phyloP scores from a whole-genome alignment of 1,140 invertebrate genomes.

The Bombus superbus region DNA sequence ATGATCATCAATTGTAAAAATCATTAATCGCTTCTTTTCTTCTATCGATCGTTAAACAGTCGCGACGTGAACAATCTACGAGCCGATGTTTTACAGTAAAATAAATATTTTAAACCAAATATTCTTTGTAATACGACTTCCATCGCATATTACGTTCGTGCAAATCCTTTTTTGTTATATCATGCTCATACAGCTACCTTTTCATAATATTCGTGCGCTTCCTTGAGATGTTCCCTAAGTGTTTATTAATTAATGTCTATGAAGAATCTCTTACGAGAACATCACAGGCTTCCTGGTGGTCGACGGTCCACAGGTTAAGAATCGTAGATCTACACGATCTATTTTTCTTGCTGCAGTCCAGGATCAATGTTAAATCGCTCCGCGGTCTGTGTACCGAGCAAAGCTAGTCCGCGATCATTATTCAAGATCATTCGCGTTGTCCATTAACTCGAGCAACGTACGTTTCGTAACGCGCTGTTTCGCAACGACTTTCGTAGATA shows the following conservation, averaged over 20 bases:
- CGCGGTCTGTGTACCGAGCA: not conserved
- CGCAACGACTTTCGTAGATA: slow-evolving; percentile 44
- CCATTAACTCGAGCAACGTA: slow-evolving; percentile 19
- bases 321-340: not conserved
- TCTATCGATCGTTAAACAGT: not conserved
- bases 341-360: not conserved
- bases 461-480: slow-evolving; percentile 42
- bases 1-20: not conserved
- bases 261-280: not conserved
- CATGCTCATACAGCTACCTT: no score
- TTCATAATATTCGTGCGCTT: not conserved
- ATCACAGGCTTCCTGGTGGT: not conserved
- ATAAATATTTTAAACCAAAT: not conserved
- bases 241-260: not conserved
- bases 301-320: not conserved
- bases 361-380: slow-evolving; percentile 21
- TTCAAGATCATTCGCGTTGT: slow-evolving; percentile 39
- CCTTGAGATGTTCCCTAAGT: not conserved
- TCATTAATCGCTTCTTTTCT: not conserved
- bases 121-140: not conserved
- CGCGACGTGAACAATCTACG: not conserved
- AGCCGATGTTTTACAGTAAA: not conserved
- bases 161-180: not conserved
- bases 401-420: slow-evolving; percentile 32
- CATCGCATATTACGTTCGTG: not conserved